Base-by-base conservation (phyloP, 2,888 invertebrate species). In the Chrysopilus asiliformis region DNA sequence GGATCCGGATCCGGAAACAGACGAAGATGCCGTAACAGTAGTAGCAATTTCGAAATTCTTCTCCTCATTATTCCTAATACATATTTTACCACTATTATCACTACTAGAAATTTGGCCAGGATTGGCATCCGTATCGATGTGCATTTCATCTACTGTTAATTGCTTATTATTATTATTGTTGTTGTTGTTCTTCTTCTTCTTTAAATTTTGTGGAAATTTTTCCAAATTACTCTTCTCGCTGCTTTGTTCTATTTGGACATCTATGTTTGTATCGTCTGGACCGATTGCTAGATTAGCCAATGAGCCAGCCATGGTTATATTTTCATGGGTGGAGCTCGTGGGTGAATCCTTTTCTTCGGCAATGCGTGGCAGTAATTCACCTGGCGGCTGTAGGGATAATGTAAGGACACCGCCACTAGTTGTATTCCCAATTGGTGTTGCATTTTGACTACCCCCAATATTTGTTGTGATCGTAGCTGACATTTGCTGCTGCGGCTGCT, bases 321-420 rank as follows among this genome's bases (percentile, higher is more conserved):
- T 31, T 10, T 37, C 37, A 17, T 37, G 37, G 31, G 26, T 37
- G 16, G 47, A 57, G 38, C 77, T 78, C 1, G 81, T 79, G 0
- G 81, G 82, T 13, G 80, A 81, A 58, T 83, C 82, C 53, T 85
- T 86, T 58, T 87, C 87, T 62, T 87, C 87, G 0, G 87, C 86
- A 40, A 87, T 87, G 45, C 87, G 65, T 1, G 87, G 87, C 52
- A 87, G 61, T 36, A 77, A 67, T 51, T 72, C 72, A 35, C 68
- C 67, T 12, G 68, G 66, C 19, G 65, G 64, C n/a, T 68, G 61
- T 34, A 69, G 51, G 29, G 65, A 64, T 24, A 69, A 49, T 2
- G 67, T 63, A 30, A 68, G 51, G 15, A 46, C 40, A 30, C 30
- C 25, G n/a, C n/a, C n/a, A 13, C 38, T 20, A 20, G 32, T 36